Base-by-base conservation (phyloP, 2,113 vertebrate genomes). In the Montifringilla adamsi region DNA sequence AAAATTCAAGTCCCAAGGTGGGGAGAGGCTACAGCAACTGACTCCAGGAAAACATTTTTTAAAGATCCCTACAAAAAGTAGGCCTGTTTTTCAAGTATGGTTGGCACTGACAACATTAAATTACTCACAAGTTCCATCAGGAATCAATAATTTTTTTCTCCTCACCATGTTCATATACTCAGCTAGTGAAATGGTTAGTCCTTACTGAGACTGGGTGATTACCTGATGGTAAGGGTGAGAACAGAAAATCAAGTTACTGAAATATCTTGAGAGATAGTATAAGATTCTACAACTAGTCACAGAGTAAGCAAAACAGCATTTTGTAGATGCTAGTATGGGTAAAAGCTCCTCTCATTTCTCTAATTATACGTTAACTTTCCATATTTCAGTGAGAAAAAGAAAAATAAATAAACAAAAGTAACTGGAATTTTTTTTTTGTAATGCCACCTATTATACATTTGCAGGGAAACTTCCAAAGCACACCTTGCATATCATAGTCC, bases 261-360 rank as follows among this genome's bases (percentile, higher is more conserved):
- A 93, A 49, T 23, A 47, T 15, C 12, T 58, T 0, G 0, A 83
- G 31, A 50, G 47, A 70, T 21, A 37, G 31, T 30, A 3, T 37
- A 43, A 52, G 20, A 56, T 28, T 60, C 37, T 70, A 19, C 15
- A 18, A 10, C 8, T 26, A 84, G 18, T 26, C 23, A 15, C 23
- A 66, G 27, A 89, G 8, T 27, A 37, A 83, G 8, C 6, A 72
- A 86, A 76, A 6, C 39, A 76, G 13, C 6, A 26, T 70, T 75
- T 89, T 70, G 24, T 44, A 58, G 43, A 39, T 19, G 6, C 3
- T 33, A 33, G 1, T 10, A 39, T 15, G 39, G 12, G 4, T 26
- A 47, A 78, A n/a, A 62, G 18, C 7, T 66, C 33, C 11, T 64
- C 23, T 21, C 59, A 59, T 37, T 87, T 64, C 11, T 13, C 23